Base-by-base conservation (phyloP, 1,140 invertebrate genomes). In the Ceratosolen solmsi region DNA sequence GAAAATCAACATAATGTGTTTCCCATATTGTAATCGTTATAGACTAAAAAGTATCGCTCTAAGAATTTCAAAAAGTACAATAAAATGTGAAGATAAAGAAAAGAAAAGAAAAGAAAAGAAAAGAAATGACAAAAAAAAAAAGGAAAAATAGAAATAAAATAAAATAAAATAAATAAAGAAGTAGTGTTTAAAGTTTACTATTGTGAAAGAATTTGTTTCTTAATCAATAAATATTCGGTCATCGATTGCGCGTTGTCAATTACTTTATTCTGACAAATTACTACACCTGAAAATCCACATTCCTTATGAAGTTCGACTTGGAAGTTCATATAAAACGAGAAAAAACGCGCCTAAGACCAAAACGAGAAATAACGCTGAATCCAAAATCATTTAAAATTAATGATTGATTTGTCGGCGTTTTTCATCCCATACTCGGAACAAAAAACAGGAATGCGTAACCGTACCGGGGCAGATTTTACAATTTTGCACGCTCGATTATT, bases 391-490 rank as follows among this genome's bases (percentile, higher is more conserved):
- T 27, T 13, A 11, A n/a, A 51, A 30, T 25, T 41, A 60, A 76
- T 82, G 80, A 82, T 77, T 76, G 80, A 76, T 82, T 82, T 68
- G 73, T 68, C 58, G 71, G 71, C 33, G 25, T 76, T 71, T 82
- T 60, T 82, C 73, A 58, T 71, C 73, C 33, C 41, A 20, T 36
- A 41, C 3, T 25, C 15, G 20, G 8, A 60, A 38, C 27, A 51
- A 77, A 51, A 27, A 58, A 20, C 65, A 33, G 51, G 51, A 71
- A 71, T 58, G 51, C 33, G 68, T 7, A 22, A 72, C 41, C 17
- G 41, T 5, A 46, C 5, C 41, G 41, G 38, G 17, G n/a, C 22
- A 22, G 36, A 25, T 0, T 70, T 46, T 36, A n/a, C 60, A n/a
- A 1, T 20, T 15, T 36, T 36, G 25, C 17, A 11, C 25, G 8